A percentile compares a stretch with the other conserved stretches of the same genome.
phyloP scores from a whole-genome alignment of 2,113 vertebrate species.

The Oreotrochilus melanogaster region DNA sequence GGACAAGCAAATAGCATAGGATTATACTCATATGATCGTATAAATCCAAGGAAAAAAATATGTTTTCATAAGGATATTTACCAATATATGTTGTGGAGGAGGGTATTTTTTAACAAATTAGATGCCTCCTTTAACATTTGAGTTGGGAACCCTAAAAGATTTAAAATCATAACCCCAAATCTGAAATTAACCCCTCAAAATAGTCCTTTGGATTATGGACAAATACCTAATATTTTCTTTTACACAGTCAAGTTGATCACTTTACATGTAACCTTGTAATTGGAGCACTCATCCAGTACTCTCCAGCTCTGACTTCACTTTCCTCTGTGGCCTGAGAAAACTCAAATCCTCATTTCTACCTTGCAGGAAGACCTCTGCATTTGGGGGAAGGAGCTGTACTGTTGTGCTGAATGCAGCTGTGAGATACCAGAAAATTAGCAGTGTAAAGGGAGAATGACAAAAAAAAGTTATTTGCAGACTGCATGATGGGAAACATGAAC shows the following conservation, averaged over 20 bases:
- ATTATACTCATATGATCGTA: background rate
- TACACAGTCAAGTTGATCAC: background rate
- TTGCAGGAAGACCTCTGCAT: background rate
- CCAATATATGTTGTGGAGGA: background rate
- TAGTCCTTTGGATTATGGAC: background rate
- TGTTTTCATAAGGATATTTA: background rate
- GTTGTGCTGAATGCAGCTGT: background rate
- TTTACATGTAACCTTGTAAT: background rate
- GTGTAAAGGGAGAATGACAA: background rate
- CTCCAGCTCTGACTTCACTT: background rate
- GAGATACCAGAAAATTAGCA: background rate
- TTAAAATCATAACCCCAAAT: background rate
- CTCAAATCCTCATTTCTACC: background rate
- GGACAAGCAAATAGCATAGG: constrained; percentile 31
- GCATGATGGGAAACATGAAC: background rate
- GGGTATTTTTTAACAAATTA: background rate
- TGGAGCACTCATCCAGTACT: background rate
- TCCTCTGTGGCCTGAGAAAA: background rate
- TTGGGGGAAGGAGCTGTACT: background rate
- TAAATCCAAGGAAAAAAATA: background rate
- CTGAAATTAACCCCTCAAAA: background rate
- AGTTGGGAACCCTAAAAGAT: background rate
- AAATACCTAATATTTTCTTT: background rate
- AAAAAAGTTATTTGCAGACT: background rate
- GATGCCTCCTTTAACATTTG: background rate